Conservation (phyloP, 2,888 invertebrate species). For the Stenolophus ochropezus region DNA sequence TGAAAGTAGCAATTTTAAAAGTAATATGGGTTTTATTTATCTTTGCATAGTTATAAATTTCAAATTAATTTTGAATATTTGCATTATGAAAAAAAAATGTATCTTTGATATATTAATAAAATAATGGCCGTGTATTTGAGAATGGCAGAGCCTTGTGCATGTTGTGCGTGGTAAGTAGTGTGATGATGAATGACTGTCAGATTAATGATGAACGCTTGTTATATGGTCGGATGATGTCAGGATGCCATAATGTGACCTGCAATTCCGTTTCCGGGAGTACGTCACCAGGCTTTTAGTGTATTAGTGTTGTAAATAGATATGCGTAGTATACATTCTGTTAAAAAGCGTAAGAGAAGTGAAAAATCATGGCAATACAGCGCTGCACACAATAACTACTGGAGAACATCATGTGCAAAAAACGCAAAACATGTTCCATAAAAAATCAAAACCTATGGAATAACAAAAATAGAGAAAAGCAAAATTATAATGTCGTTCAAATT, state of each 20-base stretch:
- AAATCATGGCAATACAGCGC: constrained; percentile 44
- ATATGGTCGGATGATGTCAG: constrained; percentile 15
- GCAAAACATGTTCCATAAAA: constrained; percentile 48
- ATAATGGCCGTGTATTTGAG: constrained; percentile 25
- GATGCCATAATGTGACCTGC: constrained; percentile 8
- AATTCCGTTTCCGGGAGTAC: constrained; percentile 37
- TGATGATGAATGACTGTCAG: constrained; percentile 29
- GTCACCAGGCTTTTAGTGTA: constrained; percentile 44
- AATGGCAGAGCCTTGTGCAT: neutral
- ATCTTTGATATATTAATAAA: too few species aligned
- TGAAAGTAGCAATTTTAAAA: too few species aligned
- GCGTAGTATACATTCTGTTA: constrained; percentile 40
- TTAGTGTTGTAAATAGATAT: constrained; percentile 43
- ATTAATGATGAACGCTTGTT: constrained; percentile 37
- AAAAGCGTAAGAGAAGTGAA: constrained; percentile 50
- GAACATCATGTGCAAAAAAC: constrained; percentile 49
- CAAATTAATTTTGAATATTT: neutral
- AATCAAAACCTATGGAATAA: constrained; percentile 51
- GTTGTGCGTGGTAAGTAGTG: constrained; percentile 10
- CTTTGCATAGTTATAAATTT: too few species aligned
- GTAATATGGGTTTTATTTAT: too few species aligned
- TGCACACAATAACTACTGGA: constrained; percentile 37
- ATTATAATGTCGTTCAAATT: constrained; percentile 36
- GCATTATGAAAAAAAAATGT: too few species aligned
- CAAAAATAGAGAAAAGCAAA: constrained; percentile 51